Evolutionary conservation across 2,888 invertebrate genomes (phyloP).

Genomic region (Coenonympha glycerion): DNA sequence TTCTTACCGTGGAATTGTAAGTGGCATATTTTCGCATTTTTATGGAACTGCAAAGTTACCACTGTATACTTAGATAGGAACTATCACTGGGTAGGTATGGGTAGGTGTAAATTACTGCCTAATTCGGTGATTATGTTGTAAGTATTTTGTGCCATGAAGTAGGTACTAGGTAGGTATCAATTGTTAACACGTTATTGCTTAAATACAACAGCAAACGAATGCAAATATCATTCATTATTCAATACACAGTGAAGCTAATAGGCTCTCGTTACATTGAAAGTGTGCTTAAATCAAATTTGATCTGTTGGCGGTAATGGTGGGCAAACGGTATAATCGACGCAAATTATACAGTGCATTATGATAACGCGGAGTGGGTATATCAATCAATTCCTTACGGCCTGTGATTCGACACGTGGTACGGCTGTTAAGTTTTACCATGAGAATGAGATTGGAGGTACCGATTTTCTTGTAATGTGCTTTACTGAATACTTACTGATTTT

Average conservation of each 20-base stretch:
- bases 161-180: too few relatives aligned
- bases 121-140: too few relatives aligned
- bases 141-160: too few relatives aligned
- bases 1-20: too few relatives aligned
- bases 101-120: too few relatives aligned
- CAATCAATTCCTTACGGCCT: constrained; percentile 38
- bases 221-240: constrained; percentile 16
- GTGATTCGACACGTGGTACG: constrained; percentile 19
- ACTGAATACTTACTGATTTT: too few relatives aligned
- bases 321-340: constrained; percentile 32
- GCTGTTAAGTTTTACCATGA: constrained; percentile 14
- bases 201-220: neutral
- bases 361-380: constrained; percentile 36
- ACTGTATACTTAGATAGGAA: too few relatives aligned
- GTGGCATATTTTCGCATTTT: too few relatives aligned
- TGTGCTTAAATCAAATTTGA: constrained; percentile 22
- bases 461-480: too few relatives aligned
- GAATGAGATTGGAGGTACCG: too few relatives aligned
- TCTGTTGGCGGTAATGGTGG: constrained; percentile 24
- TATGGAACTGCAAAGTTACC: too few relatives aligned
- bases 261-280: constrained; percentile 3
- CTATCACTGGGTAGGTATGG: too few relatives aligned
- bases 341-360: constrained; percentile 45
- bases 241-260: constrained; percentile 7
- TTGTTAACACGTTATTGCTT: neutral